Base-by-base conservation (phyloP, 2,797 vertebrate species). In the Meriones psammophilus region DNA sequence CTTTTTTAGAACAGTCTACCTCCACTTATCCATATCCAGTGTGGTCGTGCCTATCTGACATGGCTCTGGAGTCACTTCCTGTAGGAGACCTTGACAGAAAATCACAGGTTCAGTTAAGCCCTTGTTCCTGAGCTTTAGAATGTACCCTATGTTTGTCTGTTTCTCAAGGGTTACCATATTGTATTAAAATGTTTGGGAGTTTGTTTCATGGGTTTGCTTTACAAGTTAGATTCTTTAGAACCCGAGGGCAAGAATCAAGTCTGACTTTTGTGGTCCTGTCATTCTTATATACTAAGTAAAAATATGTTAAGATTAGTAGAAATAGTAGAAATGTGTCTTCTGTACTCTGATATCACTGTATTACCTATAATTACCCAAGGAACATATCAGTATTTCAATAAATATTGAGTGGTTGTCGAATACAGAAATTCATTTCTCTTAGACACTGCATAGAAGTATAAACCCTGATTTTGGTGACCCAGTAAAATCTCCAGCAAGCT, bases 401-500 rank as follows among this genome's bases (percentile, higher is more conserved):
- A 93, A 94, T 78, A 96, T 33, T 90, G 73, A 66, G 71, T 73
- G 14, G 88, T 30, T 89, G 54, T 26, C 91, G 66, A 94, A 95
- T 84, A 78, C 30, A 85, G 66, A 87, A 91, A 78, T 88, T 8
- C 73, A 84, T 95, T 94, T 96, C n/a, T 96, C 36, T 94, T 94
- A 94, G 76, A 94, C 89, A 93, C 91, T 81, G 69, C 5, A 64
- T 68, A 86, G 76, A 66, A 97, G 79, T 58, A 92, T 18, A 95
- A 91, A 80, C 50, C 89, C 58, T 77, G 71, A 93, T 87, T 97
- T 85, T 71, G 84, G 90, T 64, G 88, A 88, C 3, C 91, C 81
- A 42, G 77, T 94, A 94, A 86, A 78, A 85, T 85, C 94, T 96
- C 71, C 74, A 91, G 91, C 81, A 89, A 96, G 78, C 69, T 97